Base-by-base conservation (phyloP, 2,113 vertebrate species). In the Xenopus laevis region DNA sequence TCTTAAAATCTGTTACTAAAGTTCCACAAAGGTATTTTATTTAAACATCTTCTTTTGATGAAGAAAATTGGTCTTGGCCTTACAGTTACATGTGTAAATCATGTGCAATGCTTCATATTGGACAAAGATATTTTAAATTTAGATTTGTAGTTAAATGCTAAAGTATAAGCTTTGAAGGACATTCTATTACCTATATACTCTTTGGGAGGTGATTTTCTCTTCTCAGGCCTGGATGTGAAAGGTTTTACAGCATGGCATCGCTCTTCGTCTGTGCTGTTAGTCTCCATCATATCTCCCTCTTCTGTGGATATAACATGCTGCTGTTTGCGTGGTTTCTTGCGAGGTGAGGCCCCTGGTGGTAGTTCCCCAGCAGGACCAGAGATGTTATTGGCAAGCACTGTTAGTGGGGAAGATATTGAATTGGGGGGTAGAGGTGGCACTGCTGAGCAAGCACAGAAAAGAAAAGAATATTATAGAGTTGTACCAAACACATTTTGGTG, bases 311-410 rank as follows among this genome's bases (percentile, higher is more conserved):
- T 98, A 46, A 99, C 88, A 0, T 99, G 97, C 84, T 99, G 97
- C 83, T 99, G 97, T 82, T 99, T 99, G 62, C 97, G 94, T 46
- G 97, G 97, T 77, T 99, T 99, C 81, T 99, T 99, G 77, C 97
- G 91, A 0, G 97, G 97, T 0, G 97, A 99, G 66, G 97, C 96
- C 72, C 97, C 97, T 0, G 95, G 94, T 20, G 93, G 92, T 66
- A 98, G 87, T 78, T 99, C 97, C 7, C 91, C 95, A 2, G 90
- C 75, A 68, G 90, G 86, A 76, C 93, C 84, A 15, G 86, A 92
- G 27, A 94, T 89, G 67, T 89, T 91, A 84, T 91, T 90, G 68
- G 87, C 87, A 83, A 92, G 81, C 79, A 92, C 74, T 3, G 94
- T 86, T 62, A 93, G 82, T 72, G 88, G 90, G 0, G 92, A 89